phyloP scores from a whole-genome alignment of 2,888 invertebrate genomes.

The Iselma pallidipennis region DNA sequence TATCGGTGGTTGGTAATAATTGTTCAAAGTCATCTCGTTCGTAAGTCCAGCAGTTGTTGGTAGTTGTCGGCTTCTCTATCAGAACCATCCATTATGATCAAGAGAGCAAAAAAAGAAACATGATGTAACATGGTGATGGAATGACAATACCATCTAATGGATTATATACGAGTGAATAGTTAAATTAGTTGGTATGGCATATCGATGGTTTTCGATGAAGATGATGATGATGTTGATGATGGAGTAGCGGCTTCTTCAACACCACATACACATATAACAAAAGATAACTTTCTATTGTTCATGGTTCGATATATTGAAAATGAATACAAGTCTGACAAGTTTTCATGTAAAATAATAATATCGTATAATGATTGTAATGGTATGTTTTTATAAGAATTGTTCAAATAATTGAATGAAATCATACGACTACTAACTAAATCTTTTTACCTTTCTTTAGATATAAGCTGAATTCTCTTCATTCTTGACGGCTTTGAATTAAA shows the following conservation, averaged over 20 bases:
- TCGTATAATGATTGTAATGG: not conserved
- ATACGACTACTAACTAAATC: not conserved
- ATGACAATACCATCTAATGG: constrained; percentile 30
- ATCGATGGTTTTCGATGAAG: no score
- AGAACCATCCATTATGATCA: constrained; percentile 23
- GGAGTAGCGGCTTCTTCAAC: constrained; percentile 27
- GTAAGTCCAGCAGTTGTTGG: constrained; percentile 11
- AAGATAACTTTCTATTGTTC: constrained; percentile 18
- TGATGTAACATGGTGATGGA: constrained; percentile 28
- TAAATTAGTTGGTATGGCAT: constrained; percentile 28
- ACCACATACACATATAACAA: not conserved
- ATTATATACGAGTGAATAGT: constrained; percentile 27
- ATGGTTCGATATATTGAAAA: constrained; percentile 1
- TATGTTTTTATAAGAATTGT: not conserved
- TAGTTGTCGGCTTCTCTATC: constrained; percentile 21
- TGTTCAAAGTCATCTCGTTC: not conserved
- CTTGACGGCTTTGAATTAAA: not conserved
- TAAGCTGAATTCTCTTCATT: not conserved
- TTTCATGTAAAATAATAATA: not conserved
- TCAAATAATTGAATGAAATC: not conserved
- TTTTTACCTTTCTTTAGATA: no score
- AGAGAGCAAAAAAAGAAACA: not conserved
- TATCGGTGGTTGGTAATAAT: not conserved
- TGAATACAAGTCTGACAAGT: constrained; percentile 4
- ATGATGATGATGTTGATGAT: constrained; percentile 22